Percentiles rank a stretch among this genome's conserved stretches.
These are phyloP conservation scores for Callyntrura guangdongensis DNA, from an alignment of 2,888 invertebrate species.

Conservation along the genomic window DNA sequence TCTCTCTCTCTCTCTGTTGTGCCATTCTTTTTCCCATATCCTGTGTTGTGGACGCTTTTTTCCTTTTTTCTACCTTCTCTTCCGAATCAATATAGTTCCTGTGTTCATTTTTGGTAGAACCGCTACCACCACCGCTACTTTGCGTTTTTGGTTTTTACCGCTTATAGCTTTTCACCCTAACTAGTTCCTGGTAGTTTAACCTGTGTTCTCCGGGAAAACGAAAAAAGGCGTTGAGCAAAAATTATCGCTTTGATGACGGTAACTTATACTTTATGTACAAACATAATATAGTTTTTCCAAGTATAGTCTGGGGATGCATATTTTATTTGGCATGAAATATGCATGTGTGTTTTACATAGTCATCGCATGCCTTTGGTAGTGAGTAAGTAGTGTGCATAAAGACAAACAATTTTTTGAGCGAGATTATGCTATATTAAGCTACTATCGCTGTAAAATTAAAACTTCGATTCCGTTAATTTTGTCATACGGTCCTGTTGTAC, in stretches of 20 bases:
- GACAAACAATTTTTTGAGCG: background rate
- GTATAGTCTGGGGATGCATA: conserved; percentile 27
- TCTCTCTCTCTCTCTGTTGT: conserved; percentile 17
- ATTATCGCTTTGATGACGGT: conserved; percentile 74
- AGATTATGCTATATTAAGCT: background rate
- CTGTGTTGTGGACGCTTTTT: conserved; percentile 66
- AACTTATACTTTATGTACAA: conserved; percentile 23
- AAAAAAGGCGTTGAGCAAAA: conserved; percentile 76
- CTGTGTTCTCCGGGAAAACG: conserved; percentile 51
- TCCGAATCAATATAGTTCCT: conserved; percentile 78
- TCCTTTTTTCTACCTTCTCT: conserved; percentile 62
- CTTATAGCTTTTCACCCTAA: conserved; percentile 19
- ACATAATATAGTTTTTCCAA: conserved; percentile 9
- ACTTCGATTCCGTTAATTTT: conserved; percentile 1
- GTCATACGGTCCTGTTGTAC: background rate
- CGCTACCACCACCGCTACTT: background rate
- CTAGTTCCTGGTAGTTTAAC: conserved; percentile 67
- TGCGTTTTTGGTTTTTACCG: conserved; percentile 29
- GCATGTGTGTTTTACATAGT: background rate
- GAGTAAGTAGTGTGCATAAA: background rate
- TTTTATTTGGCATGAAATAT: conserved; percentile 58
- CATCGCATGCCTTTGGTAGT: background rate
- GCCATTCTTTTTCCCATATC: conserved; percentile 53
- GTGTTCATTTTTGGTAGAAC: conserved; percentile 42
- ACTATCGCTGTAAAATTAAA: background rate